These are phyloP conservation scores for Rhorus exstirpatorius DNA, from an alignment of 2,888 invertebrate genomes.

Conservation along the genomic window DNA sequence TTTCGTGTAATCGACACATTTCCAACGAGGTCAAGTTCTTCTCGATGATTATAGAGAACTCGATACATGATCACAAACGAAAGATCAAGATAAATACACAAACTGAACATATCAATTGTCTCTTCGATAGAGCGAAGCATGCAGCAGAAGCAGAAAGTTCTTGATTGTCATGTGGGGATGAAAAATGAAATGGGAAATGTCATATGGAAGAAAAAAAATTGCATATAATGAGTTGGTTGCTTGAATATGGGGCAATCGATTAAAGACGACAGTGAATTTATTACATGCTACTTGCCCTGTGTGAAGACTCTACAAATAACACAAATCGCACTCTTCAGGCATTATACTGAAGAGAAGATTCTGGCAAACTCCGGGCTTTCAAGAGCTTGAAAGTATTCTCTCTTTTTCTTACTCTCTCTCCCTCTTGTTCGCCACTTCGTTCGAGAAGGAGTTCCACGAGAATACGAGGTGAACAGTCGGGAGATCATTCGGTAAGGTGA, in stretches of 20 bases:
- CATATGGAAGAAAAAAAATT: no score
- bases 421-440: slow-evolving; percentile 8
- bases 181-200: no score
- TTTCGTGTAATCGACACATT: slow-evolving; percentile 2
- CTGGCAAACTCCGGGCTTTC: slow-evolving; percentile 1
- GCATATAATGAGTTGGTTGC: no score
- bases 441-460: background rate
- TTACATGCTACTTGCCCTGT: background rate
- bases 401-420: background rate
- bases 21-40: background rate
- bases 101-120: no score
- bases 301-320: background rate
- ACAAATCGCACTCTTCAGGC: background rate
- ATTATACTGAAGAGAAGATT: slow-evolving; percentile 22
- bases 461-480: slow-evolving; percentile 22
- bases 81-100: background rate
- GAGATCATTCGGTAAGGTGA: slow-evolving; percentile 35
- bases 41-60: background rate
- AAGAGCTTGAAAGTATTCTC: slow-evolving; percentile 24
- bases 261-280: background rate
- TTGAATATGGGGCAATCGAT: no score
- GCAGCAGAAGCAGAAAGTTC: no score
- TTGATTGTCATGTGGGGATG: no score
- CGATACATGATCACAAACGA: background rate
- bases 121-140: no score